These are phyloP conservation scores for Octopus bimaculoides DNA, from an alignment of 1,140 invertebrate genomes.

Conservation along the genomic window DNA sequence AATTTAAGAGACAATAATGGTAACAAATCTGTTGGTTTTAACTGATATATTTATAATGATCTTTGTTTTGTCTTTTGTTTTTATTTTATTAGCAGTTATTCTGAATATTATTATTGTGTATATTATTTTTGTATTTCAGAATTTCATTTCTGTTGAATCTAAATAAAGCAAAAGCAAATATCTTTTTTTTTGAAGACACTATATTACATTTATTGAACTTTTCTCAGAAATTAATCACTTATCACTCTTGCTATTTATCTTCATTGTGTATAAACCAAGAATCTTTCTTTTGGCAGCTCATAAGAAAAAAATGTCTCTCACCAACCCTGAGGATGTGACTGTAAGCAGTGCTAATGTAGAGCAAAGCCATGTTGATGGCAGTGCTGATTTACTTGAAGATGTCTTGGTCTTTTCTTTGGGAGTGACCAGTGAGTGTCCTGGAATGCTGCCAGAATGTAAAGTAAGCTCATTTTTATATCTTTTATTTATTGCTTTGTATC, in stretches of 20 bases:
- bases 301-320: constrained; percentile 9
- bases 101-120: too few relatives aligned
- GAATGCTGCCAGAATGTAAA: constrained; percentile 72
- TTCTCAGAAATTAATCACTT: background rate
- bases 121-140: too few relatives aligned
- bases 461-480: constrained; percentile 48
- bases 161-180: constrained; percentile 11
- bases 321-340: constrained; percentile 1
- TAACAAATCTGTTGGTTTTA: background rate
- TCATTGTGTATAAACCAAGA: background rate
- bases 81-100: background rate
- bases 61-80: constrained; percentile 6
- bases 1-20: background rate
- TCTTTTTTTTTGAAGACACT: background rate
- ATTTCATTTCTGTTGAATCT: too few relatives aligned
- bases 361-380: background rate
- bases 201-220: background rate
- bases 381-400: constrained; percentile 49
- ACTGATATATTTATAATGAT: background rate
- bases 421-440: constrained; percentile 64
- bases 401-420: constrained; percentile 71
- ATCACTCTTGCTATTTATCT: background rate
- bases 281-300: background rate
- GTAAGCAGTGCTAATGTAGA: background rate
- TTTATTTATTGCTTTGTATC: too few relatives aligned